These are phyloP conservation scores for Ypsolopha scabrella DNA, from an alignment of 2,888 invertebrate genomes.

Conservation along the genomic window DNA sequence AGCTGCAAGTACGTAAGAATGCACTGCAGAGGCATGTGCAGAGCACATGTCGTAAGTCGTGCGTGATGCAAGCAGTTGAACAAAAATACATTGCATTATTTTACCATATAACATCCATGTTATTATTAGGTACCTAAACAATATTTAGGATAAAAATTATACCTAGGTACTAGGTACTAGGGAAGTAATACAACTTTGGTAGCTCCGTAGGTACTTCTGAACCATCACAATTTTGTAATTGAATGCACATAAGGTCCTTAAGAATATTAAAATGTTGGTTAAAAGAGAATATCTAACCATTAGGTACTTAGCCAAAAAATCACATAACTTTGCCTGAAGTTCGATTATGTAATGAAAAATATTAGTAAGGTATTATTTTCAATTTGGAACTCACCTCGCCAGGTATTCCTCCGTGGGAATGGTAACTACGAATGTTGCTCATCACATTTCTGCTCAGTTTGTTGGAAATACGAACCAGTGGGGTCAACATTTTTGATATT, in stretches of 20 bases:
- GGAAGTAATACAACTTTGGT: neutral
- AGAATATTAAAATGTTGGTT: too few relatives aligned
- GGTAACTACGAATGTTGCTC: constrained; percentile 46
- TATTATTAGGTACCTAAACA: too few relatives aligned
- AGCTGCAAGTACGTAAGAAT: too few relatives aligned
- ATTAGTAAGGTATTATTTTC: too few relatives aligned
- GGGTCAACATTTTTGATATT: constrained; percentile 40
- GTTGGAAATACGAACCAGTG: constrained; percentile 47
- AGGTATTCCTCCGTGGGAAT: constrained; percentile 51
- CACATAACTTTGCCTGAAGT: neutral
- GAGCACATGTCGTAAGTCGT: too few relatives aligned
- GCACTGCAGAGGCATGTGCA: too few relatives aligned
- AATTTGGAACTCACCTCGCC: constrained; percentile 48
- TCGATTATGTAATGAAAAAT: constrained; percentile 44
- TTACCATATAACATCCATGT: too few relatives aligned
- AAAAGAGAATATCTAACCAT: too few relatives aligned
- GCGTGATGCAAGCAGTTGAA: too few relatives aligned
- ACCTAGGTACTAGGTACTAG: neutral
- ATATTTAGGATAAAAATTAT: neutral
- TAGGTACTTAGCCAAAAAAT: neutral
- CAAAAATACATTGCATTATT: too few relatives aligned
- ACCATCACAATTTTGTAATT: too few relatives aligned
- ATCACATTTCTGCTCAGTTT: constrained; percentile 54
- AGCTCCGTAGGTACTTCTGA: neutral
- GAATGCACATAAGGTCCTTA: too few relatives aligned